A percentile compares a stretch with the other conserved stretches of the same genome.
Conservation (phyloP, 1,140 invertebrate genomes). For the Cylas formicarius region DNA sequence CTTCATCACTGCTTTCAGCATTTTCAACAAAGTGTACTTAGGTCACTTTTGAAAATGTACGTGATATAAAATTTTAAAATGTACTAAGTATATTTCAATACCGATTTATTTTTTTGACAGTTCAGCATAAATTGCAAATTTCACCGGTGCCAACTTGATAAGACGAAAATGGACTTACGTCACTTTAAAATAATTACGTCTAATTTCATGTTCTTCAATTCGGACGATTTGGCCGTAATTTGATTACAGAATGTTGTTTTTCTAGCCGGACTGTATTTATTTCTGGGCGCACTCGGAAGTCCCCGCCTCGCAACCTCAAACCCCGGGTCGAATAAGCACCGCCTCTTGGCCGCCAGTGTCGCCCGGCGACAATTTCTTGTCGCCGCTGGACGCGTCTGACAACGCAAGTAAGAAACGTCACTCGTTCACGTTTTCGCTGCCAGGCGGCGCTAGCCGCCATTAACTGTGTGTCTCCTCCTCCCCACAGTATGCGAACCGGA, state of each 20-base stretch:
- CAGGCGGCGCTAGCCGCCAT: slow-evolving; percentile 8
- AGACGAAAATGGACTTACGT: too few species aligned
- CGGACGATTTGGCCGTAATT: background rate
- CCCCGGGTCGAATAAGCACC: slow-evolving; percentile 58
- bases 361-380: slow-evolving; percentile 23
- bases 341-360: slow-evolving; percentile 38
- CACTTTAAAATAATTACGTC: background rate
- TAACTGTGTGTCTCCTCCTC: background rate
- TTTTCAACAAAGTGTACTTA: too few species aligned
- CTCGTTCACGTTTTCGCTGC: too few species aligned
- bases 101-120: too few species aligned
- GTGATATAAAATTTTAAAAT: too few species aligned
- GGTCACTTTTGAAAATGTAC: too few species aligned
- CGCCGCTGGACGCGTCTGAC: slow-evolving; percentile 12
- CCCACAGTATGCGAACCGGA: slow-evolving; percentile 3
- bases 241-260: slow-evolving; percentile 27
- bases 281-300: slow-evolving; percentile 77
- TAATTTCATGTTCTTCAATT: slow-evolving; percentile 1
- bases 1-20: too few species aligned
- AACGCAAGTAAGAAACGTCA: slow-evolving; percentile 1
- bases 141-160: too few species aligned
- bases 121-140: too few species aligned
- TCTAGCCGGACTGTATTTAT: slow-evolving; percentile 80
- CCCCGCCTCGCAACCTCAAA: slow-evolving; percentile 54
- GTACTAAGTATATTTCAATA: too few species aligned